These are phyloP conservation scores for Crotophaga sulcirostris DNA, from an alignment of 2,113 vertebrate species.

Conservation along the genomic window DNA sequence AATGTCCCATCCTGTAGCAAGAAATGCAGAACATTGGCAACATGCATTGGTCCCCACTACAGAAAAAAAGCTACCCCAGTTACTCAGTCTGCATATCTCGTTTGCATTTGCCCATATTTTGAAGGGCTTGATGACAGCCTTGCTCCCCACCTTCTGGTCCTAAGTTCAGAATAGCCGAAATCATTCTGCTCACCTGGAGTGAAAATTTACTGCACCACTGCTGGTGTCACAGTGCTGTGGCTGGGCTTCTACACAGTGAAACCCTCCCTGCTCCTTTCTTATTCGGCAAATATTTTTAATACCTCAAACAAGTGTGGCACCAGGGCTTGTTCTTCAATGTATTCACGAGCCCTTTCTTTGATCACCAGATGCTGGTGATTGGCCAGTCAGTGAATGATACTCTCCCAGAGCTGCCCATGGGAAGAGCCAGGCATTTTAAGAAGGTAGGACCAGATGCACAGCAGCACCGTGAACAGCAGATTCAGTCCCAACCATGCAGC, in stretches of 20 bases:
- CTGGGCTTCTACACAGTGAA: neutral
- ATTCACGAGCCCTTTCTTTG: neutral
- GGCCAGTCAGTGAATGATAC: no score
- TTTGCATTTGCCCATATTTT: neutral
- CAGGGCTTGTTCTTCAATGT: neutral
- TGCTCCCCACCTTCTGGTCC: neutral
- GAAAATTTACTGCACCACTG: neutral
- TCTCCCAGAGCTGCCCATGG: neutral
- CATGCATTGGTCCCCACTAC: neutral
- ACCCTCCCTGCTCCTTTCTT: neutral
- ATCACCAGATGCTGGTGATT: neutral
- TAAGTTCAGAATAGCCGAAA: neutral
- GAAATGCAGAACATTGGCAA: neutral
- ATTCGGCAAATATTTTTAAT: neutral
- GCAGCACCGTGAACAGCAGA: neutral
- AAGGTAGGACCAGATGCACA: neutral
- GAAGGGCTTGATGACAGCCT: neutral
- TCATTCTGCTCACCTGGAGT: neutral
- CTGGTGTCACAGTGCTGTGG: neutral
- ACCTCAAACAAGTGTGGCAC: neutral
- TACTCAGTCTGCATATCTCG: neutral
- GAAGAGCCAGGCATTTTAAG: neutral
- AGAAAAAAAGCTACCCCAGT: neutral
- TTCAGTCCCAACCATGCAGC: rapidly evolving
- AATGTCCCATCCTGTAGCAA: neutral